Conservation (phyloP, 2,113 vertebrate genomes). For the Trochalopteron elliotii region DNA sequence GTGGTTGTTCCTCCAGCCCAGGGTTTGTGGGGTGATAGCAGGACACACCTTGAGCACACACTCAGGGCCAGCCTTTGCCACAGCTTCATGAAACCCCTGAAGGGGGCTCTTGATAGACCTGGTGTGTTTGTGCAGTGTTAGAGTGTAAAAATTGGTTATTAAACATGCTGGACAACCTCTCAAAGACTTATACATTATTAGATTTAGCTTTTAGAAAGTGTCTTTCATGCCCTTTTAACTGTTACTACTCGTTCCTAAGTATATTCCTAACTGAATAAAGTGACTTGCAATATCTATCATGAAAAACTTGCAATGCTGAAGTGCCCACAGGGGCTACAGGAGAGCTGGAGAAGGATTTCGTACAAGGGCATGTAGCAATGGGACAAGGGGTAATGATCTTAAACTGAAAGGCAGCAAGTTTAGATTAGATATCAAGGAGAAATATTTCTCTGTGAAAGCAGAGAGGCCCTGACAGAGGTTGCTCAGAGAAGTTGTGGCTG, state of each 20-base stretch:
- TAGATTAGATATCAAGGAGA: neutral
- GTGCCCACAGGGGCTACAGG: neutral
- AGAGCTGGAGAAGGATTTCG: neutral
- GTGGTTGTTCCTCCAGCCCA: neutral
- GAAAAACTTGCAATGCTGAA: neutral
- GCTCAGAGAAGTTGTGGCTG: neutral
- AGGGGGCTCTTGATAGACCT: neutral
- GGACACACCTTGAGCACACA: neutral
- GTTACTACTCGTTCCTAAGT: neutral
- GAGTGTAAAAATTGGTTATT: neutral
- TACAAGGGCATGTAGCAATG: neutral
- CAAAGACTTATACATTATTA: neutral
- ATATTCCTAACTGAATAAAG: neutral
- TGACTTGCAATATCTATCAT: neutral
- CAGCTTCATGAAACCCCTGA: neutral
- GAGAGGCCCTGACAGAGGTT: neutral
- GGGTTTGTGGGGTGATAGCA: neutral
- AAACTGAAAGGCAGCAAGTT: neutral
- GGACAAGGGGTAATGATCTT: neutral
- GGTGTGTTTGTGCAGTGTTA: neutral
- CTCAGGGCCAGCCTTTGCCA: neutral
- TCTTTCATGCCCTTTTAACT: neutral
- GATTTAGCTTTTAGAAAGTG: neutral
- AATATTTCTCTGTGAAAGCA: neutral
- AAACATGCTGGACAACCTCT: neutral